phyloP scores from a whole-genome alignment of 2,113 vertebrate genomes.

The Hippoglossus stenolepis region DNA sequence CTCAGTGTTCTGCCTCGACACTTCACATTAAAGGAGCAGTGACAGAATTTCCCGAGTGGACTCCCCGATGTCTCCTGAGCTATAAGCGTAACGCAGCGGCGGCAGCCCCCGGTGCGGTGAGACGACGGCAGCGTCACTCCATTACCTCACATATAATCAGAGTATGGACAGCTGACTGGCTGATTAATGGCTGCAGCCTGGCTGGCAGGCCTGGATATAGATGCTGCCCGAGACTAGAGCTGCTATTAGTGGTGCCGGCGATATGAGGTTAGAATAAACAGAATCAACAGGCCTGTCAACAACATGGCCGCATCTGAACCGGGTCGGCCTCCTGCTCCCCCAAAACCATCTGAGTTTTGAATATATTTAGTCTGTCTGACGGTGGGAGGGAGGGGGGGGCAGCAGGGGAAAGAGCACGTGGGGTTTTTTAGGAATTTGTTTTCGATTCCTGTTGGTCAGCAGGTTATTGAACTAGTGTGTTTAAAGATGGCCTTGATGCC shows the following conservation, averaged over 20 bases:
- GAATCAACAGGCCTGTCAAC: conserved; percentile 76
- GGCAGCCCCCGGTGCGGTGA: conserved; percentile 48
- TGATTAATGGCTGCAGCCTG: conserved; percentile 73
- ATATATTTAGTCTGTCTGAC: conserved; percentile 34
- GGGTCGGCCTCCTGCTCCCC: conserved; percentile 37
- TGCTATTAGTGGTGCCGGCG: conserved; percentile 73
- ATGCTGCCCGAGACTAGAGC: conserved; percentile 57
- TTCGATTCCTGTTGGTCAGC: conserved; percentile 32
- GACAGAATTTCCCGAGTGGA: conserved; percentile 20
- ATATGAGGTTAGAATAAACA: conserved; percentile 76
- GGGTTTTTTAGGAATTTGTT: conserved; percentile 17
- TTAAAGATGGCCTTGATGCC: background rate
- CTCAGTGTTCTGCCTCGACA: too few relatives aligned
- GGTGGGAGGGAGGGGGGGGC: background rate
- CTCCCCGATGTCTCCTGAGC: conserved; percentile 33
- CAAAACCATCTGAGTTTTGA: conserved; percentile 36
- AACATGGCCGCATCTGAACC: conserved; percentile 66
- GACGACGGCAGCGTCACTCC: conserved; percentile 54
- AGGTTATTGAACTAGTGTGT: conserved; percentile 23
- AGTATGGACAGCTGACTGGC: conserved; percentile 61
- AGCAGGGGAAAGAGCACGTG: too few relatives aligned
- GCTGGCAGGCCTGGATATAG: conserved; percentile 69
- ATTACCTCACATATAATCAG: conserved; percentile 77
- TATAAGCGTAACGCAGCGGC: conserved; percentile 42
- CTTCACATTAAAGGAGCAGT: conserved; percentile 27